Evolutionary conservation across 2,113 vertebrate genomes (phyloP), one percentile per base, ranked within the genome.

Genomic region (Corythaixoides concolor): DNA sequence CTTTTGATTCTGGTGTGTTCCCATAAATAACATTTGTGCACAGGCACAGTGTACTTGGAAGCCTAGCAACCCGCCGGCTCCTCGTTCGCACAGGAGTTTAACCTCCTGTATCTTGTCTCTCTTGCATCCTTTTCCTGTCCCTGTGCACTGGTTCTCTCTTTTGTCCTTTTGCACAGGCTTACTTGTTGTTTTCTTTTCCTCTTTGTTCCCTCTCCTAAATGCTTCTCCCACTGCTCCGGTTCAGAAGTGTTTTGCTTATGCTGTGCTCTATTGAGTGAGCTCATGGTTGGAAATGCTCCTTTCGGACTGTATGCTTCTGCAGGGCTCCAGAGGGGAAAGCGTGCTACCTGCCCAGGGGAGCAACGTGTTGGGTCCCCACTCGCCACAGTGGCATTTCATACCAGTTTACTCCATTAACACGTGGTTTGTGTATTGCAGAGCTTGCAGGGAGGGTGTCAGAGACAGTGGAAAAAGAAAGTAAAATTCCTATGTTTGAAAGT

Each of bases 21-120:
- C 88, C 90, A 93, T 84, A 93, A 96, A 95, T 90, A 94, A 93
- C 90, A 68, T 74, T 92, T 88, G 92, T 91, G 82, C 88, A 70
- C 32, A 76, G 74, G 89, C 95, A 78, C 47, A 26, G 79, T 19
- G 59, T 70, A 5, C 78, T 39, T 70, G 72, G 63, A 64, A 93
- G 82, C 92, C 92, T 94, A 93, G 90, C 88, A 96, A 96, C 85
- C 82, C 0, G 0, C 75, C 5, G 12, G 63, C 82, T 95, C 72
- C 59, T 41, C 5, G 2, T 53, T 74, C 72, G 41, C 82, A 33
- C 3, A 0, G 20, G 8, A 1, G 37, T 45, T 62, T 35, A 70
- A 81, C 90, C 83, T 88, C 8, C 0, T 21, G 33, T 69, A 4
- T 39, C 70, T 55, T 27, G 24, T 78, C 68, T 67, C 45, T 74